Conservation (phyloP, 2,797 vertebrate genomes). For the Smutsia gigantea region DNA sequence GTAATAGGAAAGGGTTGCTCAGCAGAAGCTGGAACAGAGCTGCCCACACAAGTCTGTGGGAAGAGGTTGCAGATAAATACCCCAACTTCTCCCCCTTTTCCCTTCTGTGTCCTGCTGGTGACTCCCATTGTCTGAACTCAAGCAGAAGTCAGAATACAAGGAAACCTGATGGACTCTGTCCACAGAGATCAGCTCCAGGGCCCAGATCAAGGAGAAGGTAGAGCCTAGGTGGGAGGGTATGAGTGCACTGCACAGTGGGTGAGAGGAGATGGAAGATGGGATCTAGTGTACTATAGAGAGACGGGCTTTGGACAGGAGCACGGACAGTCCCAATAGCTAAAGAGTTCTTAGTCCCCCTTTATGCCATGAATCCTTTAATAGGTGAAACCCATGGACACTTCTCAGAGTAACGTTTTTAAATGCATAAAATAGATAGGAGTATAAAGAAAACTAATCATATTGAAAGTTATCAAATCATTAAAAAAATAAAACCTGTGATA, state of each 20-base stretch:
- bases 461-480: not conserved
- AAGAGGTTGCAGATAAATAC: not conserved
- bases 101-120: not conserved
- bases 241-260: not conserved
- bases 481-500: not conserved
- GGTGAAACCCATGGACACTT: not conserved
- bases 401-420: not conserved
- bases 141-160: not conserved
- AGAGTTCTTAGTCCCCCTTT: not conserved
- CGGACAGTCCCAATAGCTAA: not conserved
- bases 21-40: not conserved
- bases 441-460: not conserved
- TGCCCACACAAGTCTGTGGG: not conserved
- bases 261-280: not conserved
- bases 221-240: not conserved
- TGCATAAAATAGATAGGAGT: not conserved
- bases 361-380: not conserved
- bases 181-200: not conserved
- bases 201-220: not conserved
- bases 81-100: not conserved
- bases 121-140: not conserved
- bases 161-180: not conserved
- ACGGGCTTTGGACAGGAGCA: not conserved
- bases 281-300: not conserved
- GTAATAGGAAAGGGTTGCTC: not conserved